phyloP scores from a whole-genome alignment of 2,888 invertebrate genomes.

The Electrophaes corylata region DNA sequence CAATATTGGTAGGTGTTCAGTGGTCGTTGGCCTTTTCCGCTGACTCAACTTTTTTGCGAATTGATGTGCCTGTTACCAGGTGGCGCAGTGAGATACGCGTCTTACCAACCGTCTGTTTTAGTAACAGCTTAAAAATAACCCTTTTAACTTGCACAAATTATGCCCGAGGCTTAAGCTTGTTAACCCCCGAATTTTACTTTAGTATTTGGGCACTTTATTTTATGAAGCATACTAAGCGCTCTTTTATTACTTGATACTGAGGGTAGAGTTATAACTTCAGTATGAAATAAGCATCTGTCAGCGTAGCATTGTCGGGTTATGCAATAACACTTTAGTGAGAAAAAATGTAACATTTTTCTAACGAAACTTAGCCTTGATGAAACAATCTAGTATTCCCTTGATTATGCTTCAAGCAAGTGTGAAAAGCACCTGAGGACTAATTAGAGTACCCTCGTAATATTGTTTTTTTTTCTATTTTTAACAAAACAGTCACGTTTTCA shows the following conservation, averaged over 20 bases:
- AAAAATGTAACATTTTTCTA: background rate
- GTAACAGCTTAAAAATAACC: slow-evolving; percentile 40
- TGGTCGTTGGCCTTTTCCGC: slow-evolving; percentile 9
- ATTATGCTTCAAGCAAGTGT: slow-evolving; percentile 9
- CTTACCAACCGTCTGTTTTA: slow-evolving; percentile 35
- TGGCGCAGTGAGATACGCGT: slow-evolving; percentile 43
- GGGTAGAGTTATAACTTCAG: background rate
- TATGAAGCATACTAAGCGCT: slow-evolving; percentile 9
- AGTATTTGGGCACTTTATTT: slow-evolving; percentile 15
- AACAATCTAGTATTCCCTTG: background rate
- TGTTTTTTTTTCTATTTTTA: slow-evolving; percentile 51
- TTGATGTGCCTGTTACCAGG: slow-evolving; percentile 48
- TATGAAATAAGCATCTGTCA: background rate
- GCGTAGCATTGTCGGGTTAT: background rate
- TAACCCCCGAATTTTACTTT: slow-evolving; percentile 25
- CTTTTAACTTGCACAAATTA: slow-evolving; percentile 35
- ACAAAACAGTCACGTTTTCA: slow-evolving; percentile 58
- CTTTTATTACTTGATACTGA: slow-evolving; percentile 6
- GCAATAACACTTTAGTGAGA: background rate
- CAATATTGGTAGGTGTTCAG: too few species aligned
- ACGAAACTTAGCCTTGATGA: too few species aligned
- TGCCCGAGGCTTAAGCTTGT: slow-evolving; percentile 31
- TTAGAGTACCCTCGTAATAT: slow-evolving; percentile 53
- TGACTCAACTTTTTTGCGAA: slow-evolving; percentile 53
- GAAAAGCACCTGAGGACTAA: slow-evolving; percentile 46